These are phyloP conservation scores for Drosophila sp. DNA, from an alignment of 1,140 invertebrate genomes.

Conservation along the genomic window DNA sequence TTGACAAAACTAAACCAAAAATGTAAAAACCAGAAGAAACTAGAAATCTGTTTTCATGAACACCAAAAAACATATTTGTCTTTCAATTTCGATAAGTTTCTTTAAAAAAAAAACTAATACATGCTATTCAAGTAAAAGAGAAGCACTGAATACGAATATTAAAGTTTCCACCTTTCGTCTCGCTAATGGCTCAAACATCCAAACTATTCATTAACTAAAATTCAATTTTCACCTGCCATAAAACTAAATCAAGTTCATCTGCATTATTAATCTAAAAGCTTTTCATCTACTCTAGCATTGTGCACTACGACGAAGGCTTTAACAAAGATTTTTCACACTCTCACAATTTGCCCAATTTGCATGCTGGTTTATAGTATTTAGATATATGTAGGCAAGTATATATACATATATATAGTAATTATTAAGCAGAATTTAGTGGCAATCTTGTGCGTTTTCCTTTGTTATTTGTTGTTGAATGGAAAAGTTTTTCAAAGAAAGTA, in stretches of 20 bases:
- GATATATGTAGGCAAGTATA: not conserved
- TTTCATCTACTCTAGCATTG: not conserved
- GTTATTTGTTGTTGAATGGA: constrained; percentile 30
- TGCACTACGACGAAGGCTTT: not conserved
- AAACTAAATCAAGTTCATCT: not conserved
- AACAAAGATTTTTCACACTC: constrained; percentile 11
- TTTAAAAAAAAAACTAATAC: too few relatives aligned
- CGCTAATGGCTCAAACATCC: too few relatives aligned
- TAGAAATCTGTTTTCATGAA: too few relatives aligned
- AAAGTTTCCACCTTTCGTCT: too few relatives aligned
- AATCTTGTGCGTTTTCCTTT: constrained; percentile 43
- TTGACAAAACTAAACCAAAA: too few relatives aligned
- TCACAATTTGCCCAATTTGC: constrained; percentile 9
- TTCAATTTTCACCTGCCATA: not conserved
- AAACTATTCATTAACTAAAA: too few relatives aligned
- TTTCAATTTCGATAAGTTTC: too few relatives aligned
- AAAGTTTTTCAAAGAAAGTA: constrained; percentile 20
- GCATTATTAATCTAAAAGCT: not conserved
- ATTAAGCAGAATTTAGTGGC: constrained; percentile 43
- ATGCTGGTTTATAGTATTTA: not conserved
- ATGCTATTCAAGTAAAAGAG: too few relatives aligned
- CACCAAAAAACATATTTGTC: too few relatives aligned
- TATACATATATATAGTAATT: constrained; percentile 13
- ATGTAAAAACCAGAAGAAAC: too few relatives aligned
- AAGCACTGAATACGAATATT: too few relatives aligned